phyloP scores from a whole-genome alignment of 2,797 vertebrate genomes.

The Nannoperca obscura region DNA sequence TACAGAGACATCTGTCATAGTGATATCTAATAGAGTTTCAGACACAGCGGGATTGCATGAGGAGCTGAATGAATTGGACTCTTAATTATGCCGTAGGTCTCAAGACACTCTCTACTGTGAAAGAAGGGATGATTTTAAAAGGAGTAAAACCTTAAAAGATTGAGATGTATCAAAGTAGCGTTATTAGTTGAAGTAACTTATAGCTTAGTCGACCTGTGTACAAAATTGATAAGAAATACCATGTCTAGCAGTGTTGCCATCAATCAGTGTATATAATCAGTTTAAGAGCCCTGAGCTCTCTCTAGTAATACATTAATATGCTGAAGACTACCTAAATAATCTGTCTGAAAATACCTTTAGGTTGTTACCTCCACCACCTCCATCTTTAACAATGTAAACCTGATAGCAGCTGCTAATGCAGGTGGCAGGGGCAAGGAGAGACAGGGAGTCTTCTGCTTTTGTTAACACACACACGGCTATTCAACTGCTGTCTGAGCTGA shows the following conservation, averaged over 20 bases:
- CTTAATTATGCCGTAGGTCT: slow-evolving; percentile 30
- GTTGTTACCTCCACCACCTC: not conserved
- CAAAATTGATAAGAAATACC: slow-evolving; percentile 1
- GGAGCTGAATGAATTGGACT: slow-evolving; percentile 12
- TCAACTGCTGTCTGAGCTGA: not conserved
- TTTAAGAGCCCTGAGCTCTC: too few relatives aligned
- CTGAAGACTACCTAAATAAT: not conserved
- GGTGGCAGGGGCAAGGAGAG: not conserved
- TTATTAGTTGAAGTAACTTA: not conserved
- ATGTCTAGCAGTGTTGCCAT: not conserved
- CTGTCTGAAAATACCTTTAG: too few relatives aligned
- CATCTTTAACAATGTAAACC: not conserved
- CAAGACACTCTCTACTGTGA: not conserved
- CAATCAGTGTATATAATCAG: too few relatives aligned
- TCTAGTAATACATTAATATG: not conserved
- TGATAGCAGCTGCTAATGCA: not conserved
- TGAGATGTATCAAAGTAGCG: not conserved
- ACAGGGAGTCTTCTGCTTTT: not conserved
- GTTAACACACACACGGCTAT: not conserved
- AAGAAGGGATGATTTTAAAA: not conserved
- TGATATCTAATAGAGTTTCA: slow-evolving; percentile 36
- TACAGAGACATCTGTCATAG: slow-evolving; percentile 30
- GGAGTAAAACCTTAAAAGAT: not conserved
- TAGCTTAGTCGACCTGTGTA: not conserved
- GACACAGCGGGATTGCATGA: not conserved